These are phyloP conservation scores for Glyphotaelius pellucidus DNA, from an alignment of 2,888 invertebrate species.

Conservation along the genomic window DNA sequence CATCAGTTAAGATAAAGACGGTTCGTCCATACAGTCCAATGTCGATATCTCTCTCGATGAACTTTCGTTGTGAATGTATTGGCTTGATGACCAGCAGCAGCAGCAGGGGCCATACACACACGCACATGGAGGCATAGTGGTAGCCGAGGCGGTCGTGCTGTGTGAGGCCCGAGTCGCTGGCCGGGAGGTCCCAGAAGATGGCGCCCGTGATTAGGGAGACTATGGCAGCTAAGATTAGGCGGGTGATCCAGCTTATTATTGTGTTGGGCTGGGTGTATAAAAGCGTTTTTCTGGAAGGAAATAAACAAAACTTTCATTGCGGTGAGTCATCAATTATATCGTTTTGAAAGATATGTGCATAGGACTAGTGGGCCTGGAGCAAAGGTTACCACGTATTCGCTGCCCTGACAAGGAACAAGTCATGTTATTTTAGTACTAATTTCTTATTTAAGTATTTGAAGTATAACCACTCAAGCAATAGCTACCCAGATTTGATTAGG, in stretches of 20 bases:
- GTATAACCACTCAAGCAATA: no score
- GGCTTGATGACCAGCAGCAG: slow-evolving; percentile 80
- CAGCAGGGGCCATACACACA: slow-evolving; percentile 88
- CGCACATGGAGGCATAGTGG: slow-evolving; percentile 88
- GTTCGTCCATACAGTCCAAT: slow-evolving; percentile 88
- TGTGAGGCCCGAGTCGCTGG: slow-evolving; percentile 84
- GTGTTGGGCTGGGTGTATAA: slow-evolving; percentile 93
- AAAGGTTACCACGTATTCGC: no score
- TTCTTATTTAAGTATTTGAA: no score
- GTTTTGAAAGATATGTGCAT: background rate
- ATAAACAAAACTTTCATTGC: slow-evolving; percentile 33
- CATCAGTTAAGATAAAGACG: slow-evolving; percentile 88
- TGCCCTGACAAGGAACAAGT: no score
- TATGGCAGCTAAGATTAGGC: slow-evolving; percentile 87
- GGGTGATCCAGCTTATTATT: slow-evolving; percentile 86
- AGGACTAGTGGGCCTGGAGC: no score
- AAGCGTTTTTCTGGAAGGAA: slow-evolving; percentile 78
- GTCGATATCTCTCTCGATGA: slow-evolving; percentile 88
- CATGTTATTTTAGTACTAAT: no score
- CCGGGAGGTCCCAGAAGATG: slow-evolving; percentile 92
- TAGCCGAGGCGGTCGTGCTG: slow-evolving; percentile 91
- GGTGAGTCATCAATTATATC: background rate
- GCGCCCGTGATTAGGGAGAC: slow-evolving; percentile 91
- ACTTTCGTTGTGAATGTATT: slow-evolving; percentile 77
- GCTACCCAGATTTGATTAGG: no score